Percentiles rank a stretch among this genome's conserved stretches.
These are phyloP conservation scores for Cremastinae sp. DNA, from an alignment of 2,888 invertebrate species.

Conservation along the genomic window DNA sequence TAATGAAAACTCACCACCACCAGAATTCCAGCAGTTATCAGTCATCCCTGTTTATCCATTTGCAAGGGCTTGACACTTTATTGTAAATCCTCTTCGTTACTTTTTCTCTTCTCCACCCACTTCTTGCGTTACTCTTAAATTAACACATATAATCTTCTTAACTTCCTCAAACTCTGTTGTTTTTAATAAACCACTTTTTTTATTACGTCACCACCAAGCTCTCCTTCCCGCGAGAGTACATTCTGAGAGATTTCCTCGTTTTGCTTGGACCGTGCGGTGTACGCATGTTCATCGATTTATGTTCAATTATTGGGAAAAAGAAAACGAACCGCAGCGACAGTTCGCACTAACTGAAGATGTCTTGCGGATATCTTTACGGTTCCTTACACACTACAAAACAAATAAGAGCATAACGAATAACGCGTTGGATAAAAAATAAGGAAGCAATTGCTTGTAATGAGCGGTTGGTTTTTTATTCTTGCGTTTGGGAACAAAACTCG, in stretches of 20 bases:
- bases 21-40: slow-evolving; percentile 90
- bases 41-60: slow-evolving; percentile 86
- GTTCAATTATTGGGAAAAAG: slow-evolving; percentile 38
- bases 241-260: slow-evolving; percentile 65
- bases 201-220: slow-evolving; percentile 72
- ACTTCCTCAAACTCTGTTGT: slow-evolving; percentile 4
- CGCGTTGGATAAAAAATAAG: neutral
- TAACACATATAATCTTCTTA: slow-evolving; percentile 46
- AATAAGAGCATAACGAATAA: too few relatives aligned
- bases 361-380: neutral
- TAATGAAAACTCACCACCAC: slow-evolving; percentile 83
- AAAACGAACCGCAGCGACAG: neutral
- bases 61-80: slow-evolving; percentile 75
- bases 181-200: slow-evolving; percentile 33
- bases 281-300: slow-evolving; percentile 60
- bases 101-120: slow-evolving; percentile 14
- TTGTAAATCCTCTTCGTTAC: slow-evolving; percentile 63
- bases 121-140: neutral
- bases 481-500: too few relatives aligned
- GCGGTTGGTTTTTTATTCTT: neutral
- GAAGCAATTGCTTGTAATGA: neutral
- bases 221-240: slow-evolving; percentile 68
- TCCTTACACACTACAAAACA: neutral
- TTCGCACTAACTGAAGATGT: neutral
- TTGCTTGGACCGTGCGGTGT: slow-evolving; percentile 33